Conservation (phyloP, 2,888 invertebrate genomes). For the Globia sparganii region DNA sequence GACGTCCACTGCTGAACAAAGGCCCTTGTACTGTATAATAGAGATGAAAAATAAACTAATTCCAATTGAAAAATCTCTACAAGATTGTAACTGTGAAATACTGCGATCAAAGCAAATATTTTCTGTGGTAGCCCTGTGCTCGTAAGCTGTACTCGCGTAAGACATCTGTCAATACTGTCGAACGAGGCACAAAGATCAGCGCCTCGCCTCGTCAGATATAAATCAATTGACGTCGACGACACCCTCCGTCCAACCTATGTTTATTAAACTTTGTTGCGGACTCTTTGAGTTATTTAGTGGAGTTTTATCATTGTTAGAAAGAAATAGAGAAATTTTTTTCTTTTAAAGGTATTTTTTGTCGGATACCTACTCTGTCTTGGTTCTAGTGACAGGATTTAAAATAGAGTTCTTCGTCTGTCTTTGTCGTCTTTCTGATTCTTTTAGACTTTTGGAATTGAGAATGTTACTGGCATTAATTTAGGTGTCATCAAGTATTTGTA, state of each 20-base stretch:
- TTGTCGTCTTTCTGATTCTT: background rate
- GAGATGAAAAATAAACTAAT: background rate
- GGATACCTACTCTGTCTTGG: background rate
- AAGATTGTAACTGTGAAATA: background rate
- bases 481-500: background rate
- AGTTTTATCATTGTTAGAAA: conserved; percentile 23
- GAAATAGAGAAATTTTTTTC: background rate
- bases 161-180: conserved; percentile 69
- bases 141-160: conserved; percentile 43
- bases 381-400: background rate
- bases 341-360: background rate
- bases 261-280: conserved; percentile 51
- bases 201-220: conserved; percentile 71
- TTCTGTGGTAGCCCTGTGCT: conserved; percentile 58
- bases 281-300: conserved; percentile 49
- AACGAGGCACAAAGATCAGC: conserved; percentile 62
- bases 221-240: conserved; percentile 73
- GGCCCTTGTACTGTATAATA: too few species aligned
- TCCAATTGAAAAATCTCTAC: background rate
- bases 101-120: background rate
- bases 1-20: too few species aligned
- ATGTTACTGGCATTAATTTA: background rate
- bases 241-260: conserved; percentile 54
- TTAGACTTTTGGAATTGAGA: background rate
- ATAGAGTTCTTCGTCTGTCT: background rate